A percentile compares a stretch with the other conserved stretches of the same genome.
phyloP scores from a whole-genome alignment of 2,888 invertebrate species.

The Zele albiditarsus region DNA sequence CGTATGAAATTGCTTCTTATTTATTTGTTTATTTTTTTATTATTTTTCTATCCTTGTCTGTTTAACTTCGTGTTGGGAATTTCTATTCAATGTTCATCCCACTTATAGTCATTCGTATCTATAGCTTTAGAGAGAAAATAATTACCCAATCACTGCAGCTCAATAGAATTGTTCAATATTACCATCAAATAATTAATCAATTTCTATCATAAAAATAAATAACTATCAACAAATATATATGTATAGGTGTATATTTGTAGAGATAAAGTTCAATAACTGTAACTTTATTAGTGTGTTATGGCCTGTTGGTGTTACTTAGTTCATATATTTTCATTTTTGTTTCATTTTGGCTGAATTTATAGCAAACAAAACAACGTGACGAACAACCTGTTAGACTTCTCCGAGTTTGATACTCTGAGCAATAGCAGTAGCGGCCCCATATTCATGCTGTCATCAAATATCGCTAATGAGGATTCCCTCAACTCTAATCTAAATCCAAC shows the following conservation, averaged over 20 bases:
- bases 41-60: conserved; percentile 48
- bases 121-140: neutral
- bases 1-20: conserved; percentile 56
- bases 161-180: neutral
- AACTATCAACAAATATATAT: too few species aligned
- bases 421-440: conserved; percentile 71
- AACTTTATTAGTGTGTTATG: conserved; percentile 7
- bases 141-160: neutral
- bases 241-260: neutral
- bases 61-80: conserved; percentile 5
- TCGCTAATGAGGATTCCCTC: conserved; percentile 69
- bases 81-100: neutral
- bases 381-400: conserved; percentile 74
- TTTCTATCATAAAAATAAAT: neutral
- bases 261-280: neutral
- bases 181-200: neutral
- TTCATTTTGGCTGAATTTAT: conserved; percentile 66
- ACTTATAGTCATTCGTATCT: neutral
- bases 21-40: conserved; percentile 45
- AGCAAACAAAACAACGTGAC: conserved; percentile 75
- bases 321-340: conserved; percentile 48
- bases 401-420: conserved; percentile 72
- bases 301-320: conserved; percentile 49
- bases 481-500: conserved; percentile 71
- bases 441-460: conserved; percentile 67